These are phyloP conservation scores for Xyrichtys novacula DNA, from an alignment of 2,797 vertebrate species.

Conservation along the genomic window DNA sequence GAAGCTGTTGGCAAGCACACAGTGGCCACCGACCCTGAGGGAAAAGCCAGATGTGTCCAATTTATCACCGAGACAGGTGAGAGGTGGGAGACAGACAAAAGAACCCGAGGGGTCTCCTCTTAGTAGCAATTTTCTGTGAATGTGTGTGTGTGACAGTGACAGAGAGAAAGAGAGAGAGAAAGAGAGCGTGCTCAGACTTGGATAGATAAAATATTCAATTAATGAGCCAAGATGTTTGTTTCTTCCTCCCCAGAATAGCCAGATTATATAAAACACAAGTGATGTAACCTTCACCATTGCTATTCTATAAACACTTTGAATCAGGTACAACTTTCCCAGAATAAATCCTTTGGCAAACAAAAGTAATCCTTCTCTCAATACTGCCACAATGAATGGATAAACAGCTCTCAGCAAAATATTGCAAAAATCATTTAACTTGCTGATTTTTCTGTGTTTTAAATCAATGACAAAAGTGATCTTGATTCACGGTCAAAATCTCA, in stretches of 20 bases:
- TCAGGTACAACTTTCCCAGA: slow-evolving; percentile 20
- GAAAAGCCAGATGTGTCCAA: slow-evolving; percentile 68
- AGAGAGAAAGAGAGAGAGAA: not conserved
- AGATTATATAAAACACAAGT: slow-evolving; percentile 5
- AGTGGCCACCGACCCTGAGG: slow-evolving; percentile 42
- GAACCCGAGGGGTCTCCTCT: slow-evolving; percentile 29
- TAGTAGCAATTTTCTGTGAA: slow-evolving; percentile 10
- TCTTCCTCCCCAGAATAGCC: not conserved
- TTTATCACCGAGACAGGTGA: slow-evolving; percentile 70
- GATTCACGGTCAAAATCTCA: slow-evolving; percentile 18
- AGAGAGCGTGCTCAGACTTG: not conserved
- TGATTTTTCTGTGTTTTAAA: not conserved
- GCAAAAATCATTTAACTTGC: slow-evolving; percentile 1
- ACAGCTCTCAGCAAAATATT: not conserved
- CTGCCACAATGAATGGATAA: not conserved
- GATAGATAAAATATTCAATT: slow-evolving; percentile 27
- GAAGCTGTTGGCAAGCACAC: slow-evolving; percentile 55
- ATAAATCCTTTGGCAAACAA: slow-evolving; percentile 14
- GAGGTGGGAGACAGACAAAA: slow-evolving; percentile 53
- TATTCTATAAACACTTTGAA: slow-evolving; percentile 14
- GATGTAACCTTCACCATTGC: not conserved
- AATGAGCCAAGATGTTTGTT: slow-evolving; percentile 17
- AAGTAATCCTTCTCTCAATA: slow-evolving; percentile 1
- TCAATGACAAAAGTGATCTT: not conserved
- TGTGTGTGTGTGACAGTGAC: slow-evolving; percentile 7